Percentiles rank a stretch among this genome's conserved stretches.
Conservation (phyloP, 2,797 vertebrate genomes). For the Mycteria americana region DNA sequence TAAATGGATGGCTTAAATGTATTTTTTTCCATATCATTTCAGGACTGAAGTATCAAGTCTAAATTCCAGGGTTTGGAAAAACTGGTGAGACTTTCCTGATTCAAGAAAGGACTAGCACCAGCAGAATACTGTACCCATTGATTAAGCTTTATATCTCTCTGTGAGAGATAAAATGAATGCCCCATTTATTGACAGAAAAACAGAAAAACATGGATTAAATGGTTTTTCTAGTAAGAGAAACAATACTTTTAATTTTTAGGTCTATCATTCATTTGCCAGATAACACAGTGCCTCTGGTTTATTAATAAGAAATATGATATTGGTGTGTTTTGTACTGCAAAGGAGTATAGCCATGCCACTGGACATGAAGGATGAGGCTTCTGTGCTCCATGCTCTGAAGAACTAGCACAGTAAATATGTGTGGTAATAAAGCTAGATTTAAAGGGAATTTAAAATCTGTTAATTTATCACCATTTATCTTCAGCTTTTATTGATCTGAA, state of each 20-base stretch:
- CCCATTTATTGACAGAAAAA: not conserved
- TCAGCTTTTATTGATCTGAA: slow-evolving; percentile 21
- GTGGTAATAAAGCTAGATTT: not conserved
- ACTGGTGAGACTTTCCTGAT: not conserved
- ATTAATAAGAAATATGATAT: not conserved
- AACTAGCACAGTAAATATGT: not conserved
- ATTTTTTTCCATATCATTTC: not conserved
- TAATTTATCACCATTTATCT: not conserved
- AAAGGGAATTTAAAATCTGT: not conserved
- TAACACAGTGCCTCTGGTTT: not conserved
- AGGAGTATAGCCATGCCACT: not conserved
- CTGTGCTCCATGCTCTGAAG: not conserved
- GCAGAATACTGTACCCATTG: not conserved
- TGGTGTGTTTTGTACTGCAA: not conserved
- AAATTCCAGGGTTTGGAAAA: not conserved
- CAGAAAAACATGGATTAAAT: not conserved
- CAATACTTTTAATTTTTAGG: not conserved
- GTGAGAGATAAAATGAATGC: not conserved
- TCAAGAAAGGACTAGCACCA: not conserved
- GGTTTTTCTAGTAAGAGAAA: not conserved
- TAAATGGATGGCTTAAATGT: not conserved
- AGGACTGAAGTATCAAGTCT: not conserved
- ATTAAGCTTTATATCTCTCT: not conserved
- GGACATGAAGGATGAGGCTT: not conserved
- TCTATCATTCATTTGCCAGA: not conserved